Base-by-base conservation (phyloP, 2,113 vertebrate species). In the Dinomys branickii region DNA sequence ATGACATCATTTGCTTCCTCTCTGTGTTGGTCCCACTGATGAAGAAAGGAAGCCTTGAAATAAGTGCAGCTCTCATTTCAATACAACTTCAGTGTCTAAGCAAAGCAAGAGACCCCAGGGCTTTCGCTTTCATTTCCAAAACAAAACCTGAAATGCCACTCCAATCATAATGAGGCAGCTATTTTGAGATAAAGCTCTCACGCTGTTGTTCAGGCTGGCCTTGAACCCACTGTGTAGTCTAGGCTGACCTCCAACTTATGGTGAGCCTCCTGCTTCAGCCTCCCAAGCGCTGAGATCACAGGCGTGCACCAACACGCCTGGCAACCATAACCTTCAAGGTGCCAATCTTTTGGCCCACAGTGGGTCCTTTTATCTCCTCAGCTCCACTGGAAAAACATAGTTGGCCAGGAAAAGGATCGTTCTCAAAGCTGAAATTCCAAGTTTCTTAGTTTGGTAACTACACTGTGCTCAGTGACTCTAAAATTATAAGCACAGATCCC, bases 401-500 rank as follows among this genome's bases (percentile, higher is more conserved):
- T 63, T 94, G 20, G 19, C 38, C 20, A 30, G 16, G 16, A 86
- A 69, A 38, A 91, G 33, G 13, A 84, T 94, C 33, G 63, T 81
- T 97, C 54, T 59, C 63, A 88, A 97, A 56, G 65, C 71, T 93
- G 85, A 95, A 94, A 93, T 87, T 95, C 90, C 88, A 91, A 94
- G 58, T 78, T 86, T 95, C 89, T 95, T 67, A 77, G 75, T 96
- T 95, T 97, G 97, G 95, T 90, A 97, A 95, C 67, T 90, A 86
- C 12, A 75, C 59, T 77, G 81, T 91, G 81, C 82, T 73, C 94
- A 78, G 88, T 85, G 93, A 94, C 71, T 80, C 95, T 94, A 94
- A 97, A 96, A 97, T 97, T 95, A 85, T 96, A 97, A 96, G 97
- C 93, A 92, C 13, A 28, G 87, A 73, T 97, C 96, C 77, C 97